Evolutionary conservation across 1,140 invertebrate species (phyloP).

Genomic region (Dolichoris vasculosae): DNA sequence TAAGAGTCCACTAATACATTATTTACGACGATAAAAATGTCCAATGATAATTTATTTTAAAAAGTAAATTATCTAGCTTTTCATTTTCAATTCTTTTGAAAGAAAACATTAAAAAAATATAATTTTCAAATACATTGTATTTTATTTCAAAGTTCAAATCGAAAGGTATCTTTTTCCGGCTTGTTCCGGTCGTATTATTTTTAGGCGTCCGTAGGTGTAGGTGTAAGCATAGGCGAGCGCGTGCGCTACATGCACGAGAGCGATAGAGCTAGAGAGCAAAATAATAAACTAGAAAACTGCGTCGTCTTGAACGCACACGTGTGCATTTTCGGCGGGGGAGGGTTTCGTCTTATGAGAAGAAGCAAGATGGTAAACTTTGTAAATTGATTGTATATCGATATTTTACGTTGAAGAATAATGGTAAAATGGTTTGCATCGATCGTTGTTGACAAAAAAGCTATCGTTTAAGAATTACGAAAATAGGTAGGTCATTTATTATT

Average conservation of each 20-base stretch:
- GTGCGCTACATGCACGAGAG: neutral
- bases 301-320: conserved; percentile 20
- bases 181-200: conserved; percentile 27
- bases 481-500: too few species aligned
- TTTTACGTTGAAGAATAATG: neutral
- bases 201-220: conserved; percentile 2
- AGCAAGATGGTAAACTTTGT: neutral
- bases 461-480: too few species aligned
- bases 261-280: neutral
- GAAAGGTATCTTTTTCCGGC: conserved; percentile 18
- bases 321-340: conserved; percentile 3
- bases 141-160: neutral
- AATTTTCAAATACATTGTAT: neutral
- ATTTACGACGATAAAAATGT: too few species aligned
- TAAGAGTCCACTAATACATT: too few species aligned
- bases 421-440: neutral
- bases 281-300: conserved; percentile 18
- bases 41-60: too few species aligned
- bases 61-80: too few species aligned
- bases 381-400: neutral
- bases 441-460: neutral
- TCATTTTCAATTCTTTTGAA: too few species aligned
- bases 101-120: neutral
- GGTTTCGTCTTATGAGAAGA: neutral
- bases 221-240: too few species aligned